Conservation (phyloP, 2,888 invertebrate species). For the Beris morrisii region DNA sequence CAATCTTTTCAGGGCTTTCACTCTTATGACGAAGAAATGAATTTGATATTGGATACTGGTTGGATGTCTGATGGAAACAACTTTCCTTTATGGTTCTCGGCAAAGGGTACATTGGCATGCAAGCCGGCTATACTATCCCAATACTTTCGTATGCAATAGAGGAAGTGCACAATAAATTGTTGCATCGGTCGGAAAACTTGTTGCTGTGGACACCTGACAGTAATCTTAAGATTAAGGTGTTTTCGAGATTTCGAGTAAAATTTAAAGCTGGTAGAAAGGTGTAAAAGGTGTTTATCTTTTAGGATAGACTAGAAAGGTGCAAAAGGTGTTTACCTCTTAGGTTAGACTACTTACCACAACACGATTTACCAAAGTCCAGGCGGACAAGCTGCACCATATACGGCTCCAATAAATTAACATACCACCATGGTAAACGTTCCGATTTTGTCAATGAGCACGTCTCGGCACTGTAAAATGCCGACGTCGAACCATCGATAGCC, state of each 20-base stretch:
- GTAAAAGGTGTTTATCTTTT: too few relatives aligned
- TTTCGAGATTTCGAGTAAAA: too few relatives aligned
- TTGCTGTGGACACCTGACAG: too few relatives aligned
- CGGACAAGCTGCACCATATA: constrained; percentile 93
- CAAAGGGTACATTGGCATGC: too few relatives aligned
- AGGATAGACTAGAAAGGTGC: constrained; percentile 39
- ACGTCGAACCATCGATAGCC: constrained; percentile 88
- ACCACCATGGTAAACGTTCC: constrained; percentile 92
- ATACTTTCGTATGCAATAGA: too few relatives aligned
- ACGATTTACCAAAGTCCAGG: constrained; percentile 86
- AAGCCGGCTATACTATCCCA: too few relatives aligned
- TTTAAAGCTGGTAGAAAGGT: too few relatives aligned
- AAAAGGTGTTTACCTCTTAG: too few relatives aligned
- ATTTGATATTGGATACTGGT: constrained; percentile 3
- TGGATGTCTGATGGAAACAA: constrained; percentile 14
- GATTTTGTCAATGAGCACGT: constrained; percentile 85
- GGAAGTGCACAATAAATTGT: too few relatives aligned
- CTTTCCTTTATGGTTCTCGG: constrained; percentile 17
- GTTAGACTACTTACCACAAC: constrained; percentile 73
- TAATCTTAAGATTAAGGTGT: too few relatives aligned
- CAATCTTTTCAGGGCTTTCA: constrained; percentile 21
- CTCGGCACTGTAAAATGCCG: constrained; percentile 75
- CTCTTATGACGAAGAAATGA: constrained; percentile 11
- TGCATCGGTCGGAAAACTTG: too few relatives aligned
- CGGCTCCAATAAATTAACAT: constrained; percentile 89